Evolutionary conservation across 2,888 invertebrate genomes (phyloP).

Genomic region (Pyralis farinalis): DNA sequence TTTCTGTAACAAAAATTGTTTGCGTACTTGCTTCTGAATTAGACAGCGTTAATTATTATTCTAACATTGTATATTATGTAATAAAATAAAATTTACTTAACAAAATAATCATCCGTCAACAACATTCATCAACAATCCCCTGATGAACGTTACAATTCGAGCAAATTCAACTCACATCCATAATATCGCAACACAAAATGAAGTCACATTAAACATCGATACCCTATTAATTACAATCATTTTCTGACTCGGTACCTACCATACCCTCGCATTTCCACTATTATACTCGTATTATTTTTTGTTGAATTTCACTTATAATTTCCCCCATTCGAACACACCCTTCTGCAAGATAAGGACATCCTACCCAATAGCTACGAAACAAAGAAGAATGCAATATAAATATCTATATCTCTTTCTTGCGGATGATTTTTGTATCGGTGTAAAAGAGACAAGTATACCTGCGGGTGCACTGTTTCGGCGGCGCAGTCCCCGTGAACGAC

Average conservation of each 20-base stretch:
- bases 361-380: background rate
- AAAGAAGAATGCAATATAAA: background rate
- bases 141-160: too few relatives aligned
- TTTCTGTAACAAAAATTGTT: too few relatives aligned
- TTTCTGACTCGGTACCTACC: slow-evolving; percentile 24
- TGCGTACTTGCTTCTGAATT: too few relatives aligned
- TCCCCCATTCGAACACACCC: slow-evolving; percentile 26
- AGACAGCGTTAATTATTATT: too few relatives aligned
- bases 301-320: slow-evolving; percentile 22
- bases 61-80: too few relatives aligned
- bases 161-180: too few relatives aligned
- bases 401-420: slow-evolving; percentile 21
- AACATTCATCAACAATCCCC: too few relatives aligned
- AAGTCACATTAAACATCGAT: slow-evolving; percentile 40
- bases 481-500: slow-evolving; percentile 89
- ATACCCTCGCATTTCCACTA: slow-evolving; percentile 24
- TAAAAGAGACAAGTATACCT: slow-evolving; percentile 60
- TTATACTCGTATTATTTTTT: slow-evolving; percentile 15
- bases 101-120: too few relatives aligned
- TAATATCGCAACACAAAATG: slow-evolving; percentile 15
- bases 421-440: slow-evolving; percentile 12
- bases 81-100: too few relatives aligned
- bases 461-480: slow-evolving; percentile 73
- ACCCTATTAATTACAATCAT: slow-evolving; percentile 59
- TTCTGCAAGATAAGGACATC: slow-evolving; percentile 25